Evolutionary conservation across 2,888 invertebrate species (phyloP).

Genomic region (Drosophila nr. fundita): DNA sequence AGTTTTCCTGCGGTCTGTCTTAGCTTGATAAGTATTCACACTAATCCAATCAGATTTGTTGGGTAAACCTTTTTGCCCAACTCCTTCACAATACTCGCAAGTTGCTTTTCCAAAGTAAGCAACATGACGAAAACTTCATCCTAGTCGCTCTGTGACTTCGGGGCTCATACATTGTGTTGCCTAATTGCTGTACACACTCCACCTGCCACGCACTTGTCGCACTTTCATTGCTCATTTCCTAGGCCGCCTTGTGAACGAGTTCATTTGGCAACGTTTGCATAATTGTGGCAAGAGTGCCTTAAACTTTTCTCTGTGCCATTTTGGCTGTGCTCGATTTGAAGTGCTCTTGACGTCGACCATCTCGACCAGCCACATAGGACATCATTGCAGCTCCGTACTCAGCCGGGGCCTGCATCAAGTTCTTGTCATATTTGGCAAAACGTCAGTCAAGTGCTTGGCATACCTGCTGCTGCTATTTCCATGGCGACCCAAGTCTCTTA

Average conservation of each 20-base stretch:
- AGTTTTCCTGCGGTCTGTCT: not conserved
- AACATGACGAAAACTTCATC: conserved; percentile 11
- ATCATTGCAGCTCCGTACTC: conserved; percentile 14
- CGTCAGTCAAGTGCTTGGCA: conserved; percentile 55
- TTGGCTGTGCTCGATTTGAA: conserved; percentile 48
- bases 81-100: not conserved
- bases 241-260: conserved; percentile 19
- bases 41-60: not conserved
- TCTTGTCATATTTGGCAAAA: conserved; percentile 57
- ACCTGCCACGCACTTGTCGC: conserved; percentile 47
- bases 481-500: conserved; percentile 10
- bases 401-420: conserved; percentile 32
- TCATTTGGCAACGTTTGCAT: conserved; percentile 56
- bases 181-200: conserved; percentile 52
- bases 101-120: conserved; percentile 1
- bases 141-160: conserved; percentile 8
- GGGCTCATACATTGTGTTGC: conserved; percentile 23
- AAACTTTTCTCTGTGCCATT: conserved; percentile 51
- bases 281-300: conserved; percentile 62
- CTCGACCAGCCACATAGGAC: conserved; percentile 4
- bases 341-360: conserved; percentile 18
- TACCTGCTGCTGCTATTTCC: conserved; percentile 12
- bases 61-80: not conserved
- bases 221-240: conserved; percentile 57
- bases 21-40: not conserved